Evolutionary conservation across 1,140 invertebrate species (phyloP).

Genomic region (Drosophila pallidifrons): DNA sequence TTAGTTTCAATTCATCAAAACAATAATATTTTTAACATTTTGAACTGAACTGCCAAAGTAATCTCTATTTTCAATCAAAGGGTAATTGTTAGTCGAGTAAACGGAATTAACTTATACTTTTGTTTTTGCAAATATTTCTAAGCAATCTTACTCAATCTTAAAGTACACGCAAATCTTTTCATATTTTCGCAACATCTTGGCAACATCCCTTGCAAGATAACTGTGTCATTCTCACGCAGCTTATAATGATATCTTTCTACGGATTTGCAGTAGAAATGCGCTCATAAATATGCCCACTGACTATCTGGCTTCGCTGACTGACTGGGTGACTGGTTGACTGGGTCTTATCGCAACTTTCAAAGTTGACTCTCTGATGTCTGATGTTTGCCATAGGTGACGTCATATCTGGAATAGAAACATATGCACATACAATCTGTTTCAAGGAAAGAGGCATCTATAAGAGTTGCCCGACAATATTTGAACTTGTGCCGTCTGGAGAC

Average conservation of each 20-base stretch:
- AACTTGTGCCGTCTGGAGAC: conserved; percentile 58
- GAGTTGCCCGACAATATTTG: conserved; percentile 68
- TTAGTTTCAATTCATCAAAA: no score
- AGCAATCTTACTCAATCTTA: background rate
- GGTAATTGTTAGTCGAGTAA: background rate
- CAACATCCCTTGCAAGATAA: conserved; percentile 44
- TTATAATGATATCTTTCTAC: conserved; percentile 54
- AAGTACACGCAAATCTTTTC: conserved; percentile 23
- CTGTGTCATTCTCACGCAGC: conserved; percentile 77
- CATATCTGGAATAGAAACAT: conserved; percentile 58
- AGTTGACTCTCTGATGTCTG: conserved; percentile 27
- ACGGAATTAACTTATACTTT: background rate
- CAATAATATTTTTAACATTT: no score
- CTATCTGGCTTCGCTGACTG: conserved; percentile 45
- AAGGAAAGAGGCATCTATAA: conserved; percentile 27
- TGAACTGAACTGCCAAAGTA: no score
- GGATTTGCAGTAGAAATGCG: conserved; percentile 64
- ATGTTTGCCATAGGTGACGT: conserved; percentile 58
- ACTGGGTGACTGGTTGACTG: conserved; percentile 48
- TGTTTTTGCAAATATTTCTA: background rate
- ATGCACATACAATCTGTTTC: conserved; percentile 11
- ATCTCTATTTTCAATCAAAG: background rate
- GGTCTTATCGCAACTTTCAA: conserved; percentile 38
- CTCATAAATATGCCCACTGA: conserved; percentile 73
- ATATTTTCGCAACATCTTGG: conserved; percentile 35